These are phyloP conservation scores for Luscinia luscinia DNA, from an alignment of 2,797 vertebrate genomes.

Conservation along the genomic window DNA sequence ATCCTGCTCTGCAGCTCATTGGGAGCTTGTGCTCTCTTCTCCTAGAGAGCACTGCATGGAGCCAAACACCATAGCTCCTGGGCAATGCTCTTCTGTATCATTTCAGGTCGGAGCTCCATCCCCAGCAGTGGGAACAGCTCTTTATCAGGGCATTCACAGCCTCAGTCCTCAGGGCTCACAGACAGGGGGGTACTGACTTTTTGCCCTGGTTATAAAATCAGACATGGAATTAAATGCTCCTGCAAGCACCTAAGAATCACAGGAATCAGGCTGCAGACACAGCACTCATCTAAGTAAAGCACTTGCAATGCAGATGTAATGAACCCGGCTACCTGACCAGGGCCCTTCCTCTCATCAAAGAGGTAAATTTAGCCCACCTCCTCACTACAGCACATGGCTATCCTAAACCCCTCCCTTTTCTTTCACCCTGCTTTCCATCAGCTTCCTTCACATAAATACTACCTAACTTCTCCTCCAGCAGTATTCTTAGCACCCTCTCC, in stretches of 20 bases:
- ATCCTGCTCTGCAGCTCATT: not conserved
- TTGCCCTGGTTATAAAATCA: not conserved
- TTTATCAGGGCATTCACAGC: not conserved
- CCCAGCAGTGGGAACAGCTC: not conserved
- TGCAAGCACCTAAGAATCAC: not conserved
- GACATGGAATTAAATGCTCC: not conserved
- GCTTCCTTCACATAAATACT: not conserved
- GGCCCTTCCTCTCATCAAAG: not conserved
- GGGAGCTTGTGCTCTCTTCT: not conserved
- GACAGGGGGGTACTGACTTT: not conserved
- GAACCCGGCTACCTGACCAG: not conserved
- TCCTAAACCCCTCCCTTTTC: not conserved
- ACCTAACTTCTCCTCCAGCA: not conserved
- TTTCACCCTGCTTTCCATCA: not conserved
- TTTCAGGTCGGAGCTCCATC: not conserved
- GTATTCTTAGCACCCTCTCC: not conserved
- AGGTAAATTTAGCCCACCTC: not conserved
- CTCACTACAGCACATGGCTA: not conserved
- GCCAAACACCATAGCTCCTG: not conserved
- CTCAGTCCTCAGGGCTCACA: not conserved
- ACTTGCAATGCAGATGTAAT: not conserved
- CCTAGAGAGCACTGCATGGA: rapidly evolving
- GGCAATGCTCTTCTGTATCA: rapidly evolving
- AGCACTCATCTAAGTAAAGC: not conserved
- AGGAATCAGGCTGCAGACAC: not conserved